These are phyloP conservation scores for Pteropus rufus DNA, from an alignment of 2,797 vertebrate species.

Conservation along the genomic window DNA sequence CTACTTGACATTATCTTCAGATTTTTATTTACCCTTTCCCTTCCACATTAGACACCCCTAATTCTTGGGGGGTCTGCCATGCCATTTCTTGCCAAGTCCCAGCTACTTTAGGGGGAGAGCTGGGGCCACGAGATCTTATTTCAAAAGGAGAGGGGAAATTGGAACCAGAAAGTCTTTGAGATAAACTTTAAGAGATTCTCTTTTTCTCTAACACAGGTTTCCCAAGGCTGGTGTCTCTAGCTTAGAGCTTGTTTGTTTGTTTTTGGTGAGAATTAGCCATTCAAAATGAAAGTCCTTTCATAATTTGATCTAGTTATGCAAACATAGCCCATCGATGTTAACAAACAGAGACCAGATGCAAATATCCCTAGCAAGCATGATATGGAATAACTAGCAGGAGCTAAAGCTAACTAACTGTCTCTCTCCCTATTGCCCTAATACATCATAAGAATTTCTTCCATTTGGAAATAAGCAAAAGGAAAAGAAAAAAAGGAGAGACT, in stretches of 20 bases:
- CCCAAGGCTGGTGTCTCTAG: not conserved
- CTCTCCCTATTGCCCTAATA: not conserved
- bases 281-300: slow-evolving; percentile 49
- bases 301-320: slow-evolving; percentile 41
- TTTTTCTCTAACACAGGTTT: not conserved
- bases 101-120: slow-evolving; percentile 45
- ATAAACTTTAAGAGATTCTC: slow-evolving; percentile 20
- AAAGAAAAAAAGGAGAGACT: not conserved
- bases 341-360: slow-evolving; percentile 66
- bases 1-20: slow-evolving; percentile 43
- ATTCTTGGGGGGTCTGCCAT: slow-evolving; percentile 62
- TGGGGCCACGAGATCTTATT: slow-evolving; percentile 63
- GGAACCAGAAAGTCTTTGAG: slow-evolving; percentile 67
- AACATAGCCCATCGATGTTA: slow-evolving; percentile 46
- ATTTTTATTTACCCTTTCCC: slow-evolving; percentile 29
- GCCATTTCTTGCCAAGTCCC: slow-evolving; percentile 38
- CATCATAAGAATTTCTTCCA: slow-evolving; percentile 60
- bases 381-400: slow-evolving; percentile 32
- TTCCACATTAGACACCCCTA: slow-evolving; percentile 15
- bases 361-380: not conserved
- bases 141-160: slow-evolving; percentile 72
- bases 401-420: slow-evolving; percentile 8
- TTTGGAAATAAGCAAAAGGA: slow-evolving; percentile 39
- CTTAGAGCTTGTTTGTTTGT: not conserved
- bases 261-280: not conserved